Base-by-base conservation (phyloP, 2,888 invertebrate genomes). In the Mechanitis mazaeus region DNA sequence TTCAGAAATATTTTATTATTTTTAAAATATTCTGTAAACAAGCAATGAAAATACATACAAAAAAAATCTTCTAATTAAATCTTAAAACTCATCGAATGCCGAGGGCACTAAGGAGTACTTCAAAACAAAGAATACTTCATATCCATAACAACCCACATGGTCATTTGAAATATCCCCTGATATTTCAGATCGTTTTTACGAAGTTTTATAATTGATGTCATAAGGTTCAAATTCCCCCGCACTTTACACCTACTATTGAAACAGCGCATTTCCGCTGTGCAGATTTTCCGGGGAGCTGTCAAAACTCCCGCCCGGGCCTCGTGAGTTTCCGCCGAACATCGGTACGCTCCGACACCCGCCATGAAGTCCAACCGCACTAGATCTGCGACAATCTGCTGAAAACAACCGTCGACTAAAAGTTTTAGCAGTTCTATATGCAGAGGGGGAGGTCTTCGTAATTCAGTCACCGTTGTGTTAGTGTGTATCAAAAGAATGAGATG, bases 241-340 rank as follows among this genome's bases (percentile, higher is more conserved):
- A 63, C 42, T 53, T 47, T 33, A 62, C 45, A 54, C 56, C 46
- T 50, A 45, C 31, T 50, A 50, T 50, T 50, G 45, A 38, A 42
- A 7, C 35, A 65, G 72, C 74, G 78, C 75, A 76, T 78, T 79
- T 78, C 77, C 79, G 73, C 76, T 75, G 76, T 84, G 84, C 83
- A 83, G 83, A 80, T 82, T 83, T 84, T 82, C 84, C 84, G 79
- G 83, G 80, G 75, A 77, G 78, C 83, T 82, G 82, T 83, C 85
- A 83, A 79, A 83, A 80, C 80, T 82, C 75, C 76, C 76, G 76
- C 77, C 78, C 75, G 75, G 78, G 75, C 72, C 70, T 83, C 84
- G 82, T 72, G 71, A 68, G 76, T 78, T 82, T 85, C 83, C 86
- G 87, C 71, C 66, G 68, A 71, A 72, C 75, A 69, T 84, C 85